Percentiles rank a stretch among this genome's conserved stretches.
Evolutionary conservation across 2,797 vertebrate genomes (phyloP).

Genomic region (Hydrophis major): DNA sequence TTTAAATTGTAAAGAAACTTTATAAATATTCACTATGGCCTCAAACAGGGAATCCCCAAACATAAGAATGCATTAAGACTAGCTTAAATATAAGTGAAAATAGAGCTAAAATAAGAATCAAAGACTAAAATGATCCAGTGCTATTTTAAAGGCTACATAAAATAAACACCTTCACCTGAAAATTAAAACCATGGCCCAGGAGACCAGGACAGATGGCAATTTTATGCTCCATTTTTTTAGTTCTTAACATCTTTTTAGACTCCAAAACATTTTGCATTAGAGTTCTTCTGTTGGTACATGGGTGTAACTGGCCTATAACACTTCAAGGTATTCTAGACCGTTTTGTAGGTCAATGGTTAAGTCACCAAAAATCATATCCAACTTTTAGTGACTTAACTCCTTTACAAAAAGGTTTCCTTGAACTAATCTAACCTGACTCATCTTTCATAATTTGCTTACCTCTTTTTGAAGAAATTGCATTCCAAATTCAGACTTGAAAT

Average conservation of each 20-base stretch:
- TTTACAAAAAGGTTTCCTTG: not conserved
- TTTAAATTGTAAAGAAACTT: not conserved
- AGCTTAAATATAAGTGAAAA: not conserved
- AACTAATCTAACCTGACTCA: constrained; percentile 1
- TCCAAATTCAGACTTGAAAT: constrained; percentile 80
- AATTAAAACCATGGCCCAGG: not conserved
- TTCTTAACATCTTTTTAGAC: not conserved
- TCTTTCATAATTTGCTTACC: constrained; percentile 60
- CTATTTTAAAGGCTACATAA: not conserved
- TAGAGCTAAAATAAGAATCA: not conserved
- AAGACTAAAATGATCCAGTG: no score
- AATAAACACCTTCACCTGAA: not conserved
- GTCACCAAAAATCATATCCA: not conserved
- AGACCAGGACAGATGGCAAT: not conserved
- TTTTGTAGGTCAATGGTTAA: not conserved
- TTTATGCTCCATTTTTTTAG: not conserved
- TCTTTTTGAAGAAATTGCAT: constrained; percentile 51
- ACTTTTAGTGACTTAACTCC: not conserved
- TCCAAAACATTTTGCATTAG: not conserved
- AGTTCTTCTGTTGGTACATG: no score
- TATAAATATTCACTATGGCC: not conserved
- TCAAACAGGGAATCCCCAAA: not conserved
- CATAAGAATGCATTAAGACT: not conserved
- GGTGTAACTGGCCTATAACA: not conserved
- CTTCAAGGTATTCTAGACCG: not conserved